Evolutionary conservation across 2,797 vertebrate species (phyloP).

Genomic region (Chloroceryle inda): DNA sequence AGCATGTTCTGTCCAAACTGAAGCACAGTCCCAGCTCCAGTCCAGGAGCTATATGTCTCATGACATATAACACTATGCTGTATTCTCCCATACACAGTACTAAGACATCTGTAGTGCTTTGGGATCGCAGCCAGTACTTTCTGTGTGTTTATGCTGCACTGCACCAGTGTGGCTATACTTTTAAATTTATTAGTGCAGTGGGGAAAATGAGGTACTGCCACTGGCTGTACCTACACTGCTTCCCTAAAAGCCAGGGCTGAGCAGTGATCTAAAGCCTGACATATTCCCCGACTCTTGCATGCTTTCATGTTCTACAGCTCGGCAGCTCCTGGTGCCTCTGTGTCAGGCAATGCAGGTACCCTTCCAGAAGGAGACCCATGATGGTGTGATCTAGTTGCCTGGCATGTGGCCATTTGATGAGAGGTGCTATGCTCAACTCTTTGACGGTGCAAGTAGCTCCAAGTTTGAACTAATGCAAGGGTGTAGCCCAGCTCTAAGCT

Average conservation of each 20-base stretch:
- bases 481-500: neutral
- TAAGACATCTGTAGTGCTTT: neutral
- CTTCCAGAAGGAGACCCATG: neutral
- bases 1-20: neutral
- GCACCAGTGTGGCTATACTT: neutral
- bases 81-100: neutral
- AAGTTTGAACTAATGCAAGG: neutral
- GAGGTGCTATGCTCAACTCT: neutral
- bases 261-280: neutral
- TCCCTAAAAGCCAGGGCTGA: neutral
- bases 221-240: neutral
- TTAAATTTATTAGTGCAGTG: neutral
- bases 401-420: neutral
- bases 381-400: neutral
- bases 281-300: neutral
- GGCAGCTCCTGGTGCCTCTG: neutral
- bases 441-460: neutral
- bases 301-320: accelerated
- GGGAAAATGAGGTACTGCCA: neutral
- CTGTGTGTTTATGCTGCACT: neutral
- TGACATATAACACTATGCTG: neutral
- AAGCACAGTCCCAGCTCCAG: neutral
- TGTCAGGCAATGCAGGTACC: neutral
- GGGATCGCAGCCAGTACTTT: neutral
- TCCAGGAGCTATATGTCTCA: neutral